These are phyloP conservation scores for Drosophila tropicalis DNA, from an alignment of 1,140 invertebrate species.

Conservation along the genomic window DNA sequence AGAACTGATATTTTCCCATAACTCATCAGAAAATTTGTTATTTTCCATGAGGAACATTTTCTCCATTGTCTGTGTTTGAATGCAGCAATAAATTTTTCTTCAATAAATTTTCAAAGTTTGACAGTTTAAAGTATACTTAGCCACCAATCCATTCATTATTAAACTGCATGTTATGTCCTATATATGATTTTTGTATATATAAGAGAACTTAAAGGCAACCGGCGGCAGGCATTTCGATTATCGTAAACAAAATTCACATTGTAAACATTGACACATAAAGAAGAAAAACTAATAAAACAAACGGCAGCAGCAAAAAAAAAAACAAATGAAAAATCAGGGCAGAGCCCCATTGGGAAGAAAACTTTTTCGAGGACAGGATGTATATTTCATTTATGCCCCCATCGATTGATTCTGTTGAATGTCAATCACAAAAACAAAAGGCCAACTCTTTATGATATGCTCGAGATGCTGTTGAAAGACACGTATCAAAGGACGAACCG, in stretches of 20 bases:
- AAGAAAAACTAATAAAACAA: constrained; percentile 18
- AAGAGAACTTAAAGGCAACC: constrained; percentile 13
- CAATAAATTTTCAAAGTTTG: constrained; percentile 6
- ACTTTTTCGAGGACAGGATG: constrained; percentile 38
- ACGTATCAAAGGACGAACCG: constrained; percentile 24
- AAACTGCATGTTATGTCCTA: constrained; percentile 4
- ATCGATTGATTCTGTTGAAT: constrained; percentile 56
- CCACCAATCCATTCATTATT: background rate
- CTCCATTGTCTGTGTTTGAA: no score
- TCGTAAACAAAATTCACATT: constrained; percentile 60
- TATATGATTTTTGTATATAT: constrained; percentile 29
- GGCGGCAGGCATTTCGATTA: constrained; percentile 25
- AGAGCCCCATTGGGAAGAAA: constrained; percentile 58
- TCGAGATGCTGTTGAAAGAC: constrained; percentile 53
- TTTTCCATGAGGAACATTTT: no score
- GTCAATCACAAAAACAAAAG: constrained; percentile 52
- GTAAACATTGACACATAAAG: constrained; percentile 37
- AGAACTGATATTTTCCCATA: no score
- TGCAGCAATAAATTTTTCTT: no score
- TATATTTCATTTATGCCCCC: constrained; percentile 3
- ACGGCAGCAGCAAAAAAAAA: constrained; percentile 26
- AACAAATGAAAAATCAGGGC: constrained; percentile 2
- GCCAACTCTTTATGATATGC: constrained; percentile 10
- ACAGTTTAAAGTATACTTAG: constrained; percentile 6
- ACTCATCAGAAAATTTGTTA: no score